Conservation (phyloP, 2,113 vertebrate genomes). For the Lepisosteus osseus region DNA sequence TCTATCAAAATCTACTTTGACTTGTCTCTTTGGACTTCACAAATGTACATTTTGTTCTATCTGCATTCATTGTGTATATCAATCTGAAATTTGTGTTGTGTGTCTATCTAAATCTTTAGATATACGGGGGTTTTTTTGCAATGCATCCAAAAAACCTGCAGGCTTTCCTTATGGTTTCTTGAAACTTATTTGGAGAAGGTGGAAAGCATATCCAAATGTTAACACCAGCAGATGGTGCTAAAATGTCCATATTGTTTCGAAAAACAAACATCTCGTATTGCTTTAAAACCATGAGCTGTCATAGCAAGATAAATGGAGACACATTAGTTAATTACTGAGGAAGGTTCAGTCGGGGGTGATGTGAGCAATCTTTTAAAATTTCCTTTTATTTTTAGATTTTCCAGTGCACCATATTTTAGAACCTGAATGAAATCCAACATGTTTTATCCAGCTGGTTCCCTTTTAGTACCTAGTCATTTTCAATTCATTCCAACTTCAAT, state of each 20-base stretch:
- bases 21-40: too few species aligned
- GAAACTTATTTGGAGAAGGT: neutral
- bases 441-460: slow-evolving; percentile 45
- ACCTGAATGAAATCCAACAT: slow-evolving; percentile 40
- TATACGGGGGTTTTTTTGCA: too few species aligned
- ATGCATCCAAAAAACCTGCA: too few species aligned
- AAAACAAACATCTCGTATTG: slow-evolving; percentile 67
- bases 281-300: slow-evolving; percentile 78
- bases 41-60: too few species aligned
- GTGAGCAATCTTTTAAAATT: slow-evolving; percentile 50
- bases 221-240: slow-evolving; percentile 86
- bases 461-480: slow-evolving; percentile 56
- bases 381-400: slow-evolving; percentile 52
- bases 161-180: too few species aligned
- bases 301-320: slow-evolving; percentile 76
- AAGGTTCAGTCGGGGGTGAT: slow-evolving; percentile 73
- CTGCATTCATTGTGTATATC: too few species aligned
- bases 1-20: too few species aligned
- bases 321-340: slow-evolving; percentile 74
- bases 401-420: slow-evolving; percentile 44
- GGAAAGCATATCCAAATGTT: slow-evolving; percentile 53
- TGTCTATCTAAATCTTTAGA: too few species aligned
- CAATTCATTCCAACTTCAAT: slow-evolving; percentile 23
- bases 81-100: too few species aligned
- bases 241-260: slow-evolving; percentile 62